These are phyloP conservation scores for Anthoscopus minutus DNA, from an alignment of 2,113 vertebrate species.

Conservation along the genomic window DNA sequence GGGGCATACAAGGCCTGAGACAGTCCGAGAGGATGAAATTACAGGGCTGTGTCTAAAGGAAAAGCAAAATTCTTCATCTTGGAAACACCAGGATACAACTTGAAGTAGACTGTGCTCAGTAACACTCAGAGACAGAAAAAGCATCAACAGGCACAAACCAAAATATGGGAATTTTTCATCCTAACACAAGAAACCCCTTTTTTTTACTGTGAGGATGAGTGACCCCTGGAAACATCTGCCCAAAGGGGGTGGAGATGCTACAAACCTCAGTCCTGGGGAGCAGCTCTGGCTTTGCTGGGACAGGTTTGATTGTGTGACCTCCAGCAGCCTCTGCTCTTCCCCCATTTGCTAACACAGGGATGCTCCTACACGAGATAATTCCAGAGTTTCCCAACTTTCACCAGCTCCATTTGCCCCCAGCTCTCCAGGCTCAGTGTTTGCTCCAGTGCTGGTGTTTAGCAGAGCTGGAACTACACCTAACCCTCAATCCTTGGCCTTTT, in stretches of 20 bases:
- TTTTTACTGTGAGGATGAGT: too few species aligned
- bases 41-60: background rate
- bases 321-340: background rate
- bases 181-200: rapidly evolving
- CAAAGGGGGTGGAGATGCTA: too few species aligned
- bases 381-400: background rate
- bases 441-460: background rate
- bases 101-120: background rate
- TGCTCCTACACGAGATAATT: background rate
- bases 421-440: background rate
- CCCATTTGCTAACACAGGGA: rapidly evolving
- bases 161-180: background rate
- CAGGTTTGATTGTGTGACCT: background rate
- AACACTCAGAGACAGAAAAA: background rate
- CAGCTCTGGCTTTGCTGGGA: background rate
- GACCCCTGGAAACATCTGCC: background rate
- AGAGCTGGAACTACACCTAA: background rate
- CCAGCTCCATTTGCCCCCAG: background rate
- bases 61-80: background rate
- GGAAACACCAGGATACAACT: background rate
- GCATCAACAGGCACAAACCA: background rate
- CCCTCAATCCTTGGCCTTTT: background rate
- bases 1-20: background rate
- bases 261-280: background rate
- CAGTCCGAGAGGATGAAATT: background rate